phyloP scores from a whole-genome alignment of 2,888 invertebrate species.

The Palloptera scutellata region DNA sequence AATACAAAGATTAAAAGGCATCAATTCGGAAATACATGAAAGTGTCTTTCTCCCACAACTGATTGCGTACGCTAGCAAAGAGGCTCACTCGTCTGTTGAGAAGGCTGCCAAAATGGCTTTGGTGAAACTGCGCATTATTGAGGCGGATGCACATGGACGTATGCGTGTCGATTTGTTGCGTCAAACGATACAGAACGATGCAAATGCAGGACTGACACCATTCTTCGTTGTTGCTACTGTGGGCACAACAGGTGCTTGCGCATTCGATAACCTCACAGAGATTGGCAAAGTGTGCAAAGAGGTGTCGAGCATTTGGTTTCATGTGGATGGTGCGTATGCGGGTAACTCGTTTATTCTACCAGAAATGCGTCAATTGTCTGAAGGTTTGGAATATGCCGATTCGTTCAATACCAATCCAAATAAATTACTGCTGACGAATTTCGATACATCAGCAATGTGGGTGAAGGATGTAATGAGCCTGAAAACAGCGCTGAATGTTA shows the following conservation, averaged over 20 bases:
- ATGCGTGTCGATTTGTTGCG: slow-evolving; percentile 72
- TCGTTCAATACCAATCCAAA: slow-evolving; percentile 90
- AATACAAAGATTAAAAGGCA: slow-evolving; percentile 72
- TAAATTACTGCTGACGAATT: slow-evolving; percentile 86
- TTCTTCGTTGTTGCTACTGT: slow-evolving; percentile 85
- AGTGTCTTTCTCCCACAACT: slow-evolving; percentile 78
- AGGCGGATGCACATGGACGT: slow-evolving; percentile 74
- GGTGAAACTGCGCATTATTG: slow-evolving; percentile 75
- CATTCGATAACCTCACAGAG: slow-evolving; percentile 83
- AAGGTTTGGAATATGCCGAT: slow-evolving; percentile 78
- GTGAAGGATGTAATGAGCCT: slow-evolving; percentile 78
- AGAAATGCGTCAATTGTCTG: slow-evolving; percentile 74
- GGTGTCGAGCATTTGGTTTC: slow-evolving; percentile 77
- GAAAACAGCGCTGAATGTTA: slow-evolving; percentile 84
- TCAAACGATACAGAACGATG: slow-evolving; percentile 75
- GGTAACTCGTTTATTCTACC: slow-evolving; percentile 88
- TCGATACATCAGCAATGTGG: slow-evolving; percentile 88
- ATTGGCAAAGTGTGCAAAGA: slow-evolving; percentile 76
- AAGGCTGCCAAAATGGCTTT: slow-evolving; percentile 82
- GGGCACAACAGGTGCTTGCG: slow-evolving; percentile 84
- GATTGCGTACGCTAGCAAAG: slow-evolving; percentile 78
- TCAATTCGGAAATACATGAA: slow-evolving; percentile 67
- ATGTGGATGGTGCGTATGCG: slow-evolving; percentile 88
- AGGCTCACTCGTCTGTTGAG: slow-evolving; percentile 80
- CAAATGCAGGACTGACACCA: slow-evolving; percentile 77